phyloP scores from a whole-genome alignment of 2,888 invertebrate genomes.

The Eumacrocentrus americanus region DNA sequence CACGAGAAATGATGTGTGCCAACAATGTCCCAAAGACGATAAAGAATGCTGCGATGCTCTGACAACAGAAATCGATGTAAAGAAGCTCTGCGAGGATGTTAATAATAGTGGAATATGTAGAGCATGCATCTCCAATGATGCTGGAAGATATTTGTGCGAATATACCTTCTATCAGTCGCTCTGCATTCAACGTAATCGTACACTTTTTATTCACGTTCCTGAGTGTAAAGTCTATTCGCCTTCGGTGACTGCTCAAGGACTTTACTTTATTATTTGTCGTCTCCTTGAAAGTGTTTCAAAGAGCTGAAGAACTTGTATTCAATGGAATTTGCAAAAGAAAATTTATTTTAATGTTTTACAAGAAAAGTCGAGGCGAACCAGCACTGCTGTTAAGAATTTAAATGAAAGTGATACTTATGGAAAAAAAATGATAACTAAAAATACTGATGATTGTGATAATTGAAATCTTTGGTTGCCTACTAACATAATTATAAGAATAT shows the following conservation, averaged over 20 bases:
- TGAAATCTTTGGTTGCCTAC: no score
- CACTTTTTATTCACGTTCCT: slow-evolving; percentile 83
- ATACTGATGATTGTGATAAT: no score
- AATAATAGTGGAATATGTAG: slow-evolving; percentile 59
- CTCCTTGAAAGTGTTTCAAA: slow-evolving; percentile 37
- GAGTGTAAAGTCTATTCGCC: slow-evolving; percentile 69
- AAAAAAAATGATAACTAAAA: no score
- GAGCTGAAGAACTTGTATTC: no score
- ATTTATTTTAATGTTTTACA: no score
- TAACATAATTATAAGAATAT: no score
- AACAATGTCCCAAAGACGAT: slow-evolving; percentile 61
- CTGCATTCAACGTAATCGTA: slow-evolving; percentile 66
- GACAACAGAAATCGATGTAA: slow-evolving; percentile 65
- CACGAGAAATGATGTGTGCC: slow-evolving; percentile 61
- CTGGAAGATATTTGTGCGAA: slow-evolving; percentile 82
- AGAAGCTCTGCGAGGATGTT: slow-evolving; percentile 64
- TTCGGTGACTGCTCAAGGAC: slow-evolving; percentile 66
- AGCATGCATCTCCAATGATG: slow-evolving; percentile 67
- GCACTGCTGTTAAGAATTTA: no score
- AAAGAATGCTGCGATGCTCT: slow-evolving; percentile 63
- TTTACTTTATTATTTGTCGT: slow-evolving; percentile 61
- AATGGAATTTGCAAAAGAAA: no score
- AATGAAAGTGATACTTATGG: no score
- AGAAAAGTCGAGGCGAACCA: no score
- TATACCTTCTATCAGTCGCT: slow-evolving; percentile 82